Evolutionary conservation across 2,888 invertebrate species (phyloP).

Genomic region (Hypselothyrea guttata): DNA sequence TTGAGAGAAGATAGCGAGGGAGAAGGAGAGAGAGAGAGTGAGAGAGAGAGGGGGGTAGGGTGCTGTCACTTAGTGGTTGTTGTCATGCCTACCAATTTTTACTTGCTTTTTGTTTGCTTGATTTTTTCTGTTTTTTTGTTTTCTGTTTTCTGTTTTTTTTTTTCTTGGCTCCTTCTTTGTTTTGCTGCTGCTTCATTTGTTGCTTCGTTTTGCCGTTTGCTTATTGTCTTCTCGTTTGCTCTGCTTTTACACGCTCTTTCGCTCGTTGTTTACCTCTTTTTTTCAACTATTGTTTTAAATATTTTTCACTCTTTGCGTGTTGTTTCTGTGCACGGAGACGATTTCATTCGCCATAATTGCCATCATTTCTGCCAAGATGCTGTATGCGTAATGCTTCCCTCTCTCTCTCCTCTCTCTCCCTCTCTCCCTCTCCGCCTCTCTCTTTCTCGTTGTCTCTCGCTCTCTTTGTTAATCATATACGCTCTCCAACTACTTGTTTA

Average conservation of each 20-base stretch:
- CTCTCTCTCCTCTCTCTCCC: background rate
- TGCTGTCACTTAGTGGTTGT: slow-evolving; percentile 3
- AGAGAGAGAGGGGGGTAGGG: slow-evolving; percentile 13
- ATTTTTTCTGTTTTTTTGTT: background rate
- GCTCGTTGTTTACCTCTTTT: slow-evolving; percentile 12
- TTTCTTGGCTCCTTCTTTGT: slow-evolving; percentile 1
- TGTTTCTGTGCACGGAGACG: background rate
- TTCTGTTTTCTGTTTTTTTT: background rate
- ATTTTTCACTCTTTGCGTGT: too few species aligned
- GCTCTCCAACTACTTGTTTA: slow-evolving; percentile 2
- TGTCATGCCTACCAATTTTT: slow-evolving; percentile 35
- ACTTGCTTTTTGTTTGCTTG: background rate
- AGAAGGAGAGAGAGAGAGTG: background rate
- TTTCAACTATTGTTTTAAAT: slow-evolving; percentile 20
- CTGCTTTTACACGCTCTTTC: background rate
- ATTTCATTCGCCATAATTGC: slow-evolving; percentile 33
- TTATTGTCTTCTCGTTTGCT: slow-evolving; percentile 29
- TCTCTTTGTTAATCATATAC: too few species aligned
- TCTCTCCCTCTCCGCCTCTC: background rate
- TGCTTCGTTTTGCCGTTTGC: slow-evolving; percentile 24
- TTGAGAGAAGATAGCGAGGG: slow-evolving; percentile 2
- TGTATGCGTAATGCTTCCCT: slow-evolving; percentile 29
- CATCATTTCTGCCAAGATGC: slow-evolving; percentile 26
- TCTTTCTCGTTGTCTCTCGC: background rate
- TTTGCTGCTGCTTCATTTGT: slow-evolving; percentile 28